Percentiles rank a stretch among this genome's conserved stretches.
These are phyloP conservation scores for Novumbra hubbsi DNA, from an alignment of 2,797 vertebrate species.

Conservation along the genomic window DNA sequence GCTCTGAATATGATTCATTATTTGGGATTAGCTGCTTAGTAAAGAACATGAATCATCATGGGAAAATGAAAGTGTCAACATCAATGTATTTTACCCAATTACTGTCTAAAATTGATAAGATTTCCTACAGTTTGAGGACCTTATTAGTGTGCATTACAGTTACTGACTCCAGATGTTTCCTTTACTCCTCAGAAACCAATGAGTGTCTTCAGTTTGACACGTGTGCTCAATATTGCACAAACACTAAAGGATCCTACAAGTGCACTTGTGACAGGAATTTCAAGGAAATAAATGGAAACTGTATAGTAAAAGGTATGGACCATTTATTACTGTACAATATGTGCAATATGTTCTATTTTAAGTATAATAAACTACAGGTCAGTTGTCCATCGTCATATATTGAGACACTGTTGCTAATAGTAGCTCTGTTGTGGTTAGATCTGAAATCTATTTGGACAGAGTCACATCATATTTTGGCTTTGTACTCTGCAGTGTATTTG, in stretches of 20 bases:
- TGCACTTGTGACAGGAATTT: conserved; percentile 93
- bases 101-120: background rate
- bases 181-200: conserved; percentile 83
- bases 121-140: background rate
- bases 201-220: conserved; percentile 92
- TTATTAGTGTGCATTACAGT: background rate
- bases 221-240: conserved; percentile 92
- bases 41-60: background rate
- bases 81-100: background rate
- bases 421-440: background rate
- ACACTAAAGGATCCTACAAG: conserved; percentile 93
- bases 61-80: background rate
- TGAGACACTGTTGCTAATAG: background rate
- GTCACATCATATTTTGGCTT: too few species aligned
- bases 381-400: background rate
- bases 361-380: background rate
- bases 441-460: background rate
- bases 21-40: background rate
- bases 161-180: background rate
- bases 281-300: conserved; percentile 86
- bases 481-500: too few species aligned
- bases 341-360: background rate
- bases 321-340: background rate
- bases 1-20: conserved; percentile 1
- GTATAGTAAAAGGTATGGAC: conserved; percentile 88